Base-by-base conservation (phyloP, 2,113 vertebrate species). In the Ahaetulla prasina region DNA sequence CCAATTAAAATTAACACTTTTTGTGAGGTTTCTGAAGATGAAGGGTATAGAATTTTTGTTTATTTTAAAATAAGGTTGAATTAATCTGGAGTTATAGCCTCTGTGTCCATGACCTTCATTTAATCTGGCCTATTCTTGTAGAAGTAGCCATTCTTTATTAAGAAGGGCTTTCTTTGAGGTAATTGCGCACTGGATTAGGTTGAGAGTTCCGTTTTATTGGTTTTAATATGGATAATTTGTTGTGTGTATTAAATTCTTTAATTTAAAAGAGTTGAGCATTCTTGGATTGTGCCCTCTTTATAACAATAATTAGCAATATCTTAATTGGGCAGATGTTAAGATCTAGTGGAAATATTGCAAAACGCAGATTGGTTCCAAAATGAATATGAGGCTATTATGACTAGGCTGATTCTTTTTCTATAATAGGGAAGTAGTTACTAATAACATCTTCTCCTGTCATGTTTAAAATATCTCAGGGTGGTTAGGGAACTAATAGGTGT, bases 401-500 rank as follows among this genome's bases (percentile, higher is more conserved):
- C 93, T 93, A 97, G 94, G 68, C 95, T 96, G 92, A 95, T 91
- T 95, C 94, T 96, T 96, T 97, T 96, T 95, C 97, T 97, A 20
- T 97, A 97, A 97, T 96, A 96, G 96, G 95, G 95, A 97, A 74
- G 92, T 93, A 95, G 95, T 94, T 97, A 97, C 96, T 97, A 96
- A 97, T 97, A 92, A 49, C 91, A 96, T 90, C 92, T 94, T 30
- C 95, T 95, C 87, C 96, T 97, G 97, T 97, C 96, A 97, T 95
- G 96, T 96, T 97, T 97, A 97, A 98, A 97, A 97, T 92, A 89
- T 96, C 54, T 43, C 93, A 95, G 1, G 96, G 94, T 95, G 93
- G 96, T 97, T 91, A 95, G 92, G 90, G 92, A 94, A 93, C 95
- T 97, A 97, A 97, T 94, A 96, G 93, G 95, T 94, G 94, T 91